Base-by-base conservation (phyloP, 2,797 vertebrate genomes). In the Halcyon leucocephala region DNA sequence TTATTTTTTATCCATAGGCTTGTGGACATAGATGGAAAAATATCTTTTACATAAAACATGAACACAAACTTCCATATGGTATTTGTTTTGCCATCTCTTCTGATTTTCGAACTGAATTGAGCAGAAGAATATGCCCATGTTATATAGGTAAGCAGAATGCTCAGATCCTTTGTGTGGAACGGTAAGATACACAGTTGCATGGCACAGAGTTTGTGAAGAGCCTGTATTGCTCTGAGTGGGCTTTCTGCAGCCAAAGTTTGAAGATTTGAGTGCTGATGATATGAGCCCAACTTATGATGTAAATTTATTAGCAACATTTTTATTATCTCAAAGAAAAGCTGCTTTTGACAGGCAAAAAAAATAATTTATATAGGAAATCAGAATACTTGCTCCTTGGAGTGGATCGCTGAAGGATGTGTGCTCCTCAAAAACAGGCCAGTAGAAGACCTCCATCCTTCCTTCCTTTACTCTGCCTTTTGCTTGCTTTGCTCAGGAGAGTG, bases 11-110 rank as follows among this genome's bases (percentile, higher is more conserved):
- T 95, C 55, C 95, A 25, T 54, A 99, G 99, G 99, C 99, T 39
- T 99, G 99, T 98, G 99, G 98, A 78, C 99, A 99, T 94, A 99
- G 99, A 60, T 99, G 99, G 99, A 99, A 99, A 98, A 99, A 99
- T 67, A 92, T 99, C 88, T 99, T 82, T 97, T 99, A 99, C 37
- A 94, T 98, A 14, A 98, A 98, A 85, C 96, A 84, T 65, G 98
- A 98, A 57, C 98, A 98, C 97, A 99, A 99, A 92, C 98, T 99
- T 44, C 99, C 99, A 2, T 94, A 98, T 2, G 99, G 99, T 39
- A 94, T 99, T 93, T 99, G 99, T 97, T 99, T 99, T 97, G 97
- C 94, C 71, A 95, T 99, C 55, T 97, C 98, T 86, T 95, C 98
- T 22, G 97, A 99, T 97, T 98, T 99, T 88, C 78, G 87, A 90